A percentile compares a stretch with the other conserved stretches of the same genome.
phyloP scores from a whole-genome alignment of 2,113 vertebrate genomes.

The Chrysochloris asiatica region DNA sequence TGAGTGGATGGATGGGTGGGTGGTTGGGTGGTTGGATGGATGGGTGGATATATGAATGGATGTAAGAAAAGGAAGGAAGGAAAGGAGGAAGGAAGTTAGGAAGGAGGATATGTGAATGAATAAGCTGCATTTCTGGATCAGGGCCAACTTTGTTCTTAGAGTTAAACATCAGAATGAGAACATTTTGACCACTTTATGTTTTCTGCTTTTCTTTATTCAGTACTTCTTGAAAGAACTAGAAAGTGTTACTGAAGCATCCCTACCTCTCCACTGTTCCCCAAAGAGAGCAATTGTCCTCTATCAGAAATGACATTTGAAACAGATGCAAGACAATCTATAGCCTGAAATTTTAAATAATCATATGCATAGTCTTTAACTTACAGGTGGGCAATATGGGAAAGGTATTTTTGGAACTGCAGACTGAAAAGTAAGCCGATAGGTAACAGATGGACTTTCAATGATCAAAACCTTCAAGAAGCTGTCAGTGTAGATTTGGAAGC shows the following conservation, averaged over 20 bases:
- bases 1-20: no score
- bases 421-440: conserved; percentile 76
- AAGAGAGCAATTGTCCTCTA: conserved; percentile 76
- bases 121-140: background rate
- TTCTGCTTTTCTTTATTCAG: background rate
- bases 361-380: conserved; percentile 68
- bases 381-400: conserved; percentile 73
- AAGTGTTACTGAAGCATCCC: conserved; percentile 28
- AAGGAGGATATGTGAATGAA: background rate
- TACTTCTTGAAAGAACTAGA: conserved; percentile 40
- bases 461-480: conserved; percentile 58
- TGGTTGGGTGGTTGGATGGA: no score
- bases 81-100: no score
- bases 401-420: conserved; percentile 76
- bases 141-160: background rate
- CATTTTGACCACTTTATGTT: background rate
- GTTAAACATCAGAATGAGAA: background rate
- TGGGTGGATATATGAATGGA: background rate
- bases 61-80: background rate
- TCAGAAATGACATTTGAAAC: conserved; percentile 58
- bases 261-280: conserved; percentile 52
- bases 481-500: background rate
- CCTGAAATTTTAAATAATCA: conserved; percentile 66
- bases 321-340: conserved; percentile 50
- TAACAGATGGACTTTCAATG: conserved; percentile 70